Percentiles rank a stretch among this genome's conserved stretches.
phyloP scores from a whole-genome alignment of 2,113 vertebrate species.

The Hydrolagus affinis region DNA sequence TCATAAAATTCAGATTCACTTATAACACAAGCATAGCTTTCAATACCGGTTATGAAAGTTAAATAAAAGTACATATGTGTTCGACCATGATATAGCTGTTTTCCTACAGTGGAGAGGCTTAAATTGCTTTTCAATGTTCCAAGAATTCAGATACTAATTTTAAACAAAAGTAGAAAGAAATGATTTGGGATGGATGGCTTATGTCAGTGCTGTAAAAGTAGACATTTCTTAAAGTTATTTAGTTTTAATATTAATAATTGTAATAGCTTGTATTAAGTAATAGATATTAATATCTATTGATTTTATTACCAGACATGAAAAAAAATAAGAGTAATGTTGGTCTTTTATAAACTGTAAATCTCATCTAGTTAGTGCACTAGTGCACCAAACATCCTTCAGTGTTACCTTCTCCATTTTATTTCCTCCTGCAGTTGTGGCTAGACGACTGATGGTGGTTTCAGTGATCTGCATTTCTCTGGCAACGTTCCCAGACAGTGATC shows the following conservation, averaged over 20 bases:
- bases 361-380: neutral
- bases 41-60: too few species aligned
- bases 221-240: neutral
- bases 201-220: neutral
- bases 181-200: too few species aligned
- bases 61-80: too few species aligned
- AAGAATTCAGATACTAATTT: too few species aligned
- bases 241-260: neutral
- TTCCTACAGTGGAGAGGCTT: too few species aligned
- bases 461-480: constrained; percentile 17
- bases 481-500: constrained; percentile 6
- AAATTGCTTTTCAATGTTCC: too few species aligned
- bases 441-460: neutral
- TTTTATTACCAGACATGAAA: neutral
- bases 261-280: neutral
- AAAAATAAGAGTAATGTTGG: neutral
- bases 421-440: neutral
- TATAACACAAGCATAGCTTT: too few species aligned
- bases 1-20: too few species aligned
- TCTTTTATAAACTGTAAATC: neutral
- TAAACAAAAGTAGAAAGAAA: too few species aligned
- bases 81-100: too few species aligned
- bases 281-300: too few species aligned
- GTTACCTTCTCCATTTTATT: neutral
- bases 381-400: neutral